Evolutionary conservation across 2,113 vertebrate species (phyloP), one percentile per base, ranked within the genome.

Genomic region (Onychorhynchus coronatus): DNA sequence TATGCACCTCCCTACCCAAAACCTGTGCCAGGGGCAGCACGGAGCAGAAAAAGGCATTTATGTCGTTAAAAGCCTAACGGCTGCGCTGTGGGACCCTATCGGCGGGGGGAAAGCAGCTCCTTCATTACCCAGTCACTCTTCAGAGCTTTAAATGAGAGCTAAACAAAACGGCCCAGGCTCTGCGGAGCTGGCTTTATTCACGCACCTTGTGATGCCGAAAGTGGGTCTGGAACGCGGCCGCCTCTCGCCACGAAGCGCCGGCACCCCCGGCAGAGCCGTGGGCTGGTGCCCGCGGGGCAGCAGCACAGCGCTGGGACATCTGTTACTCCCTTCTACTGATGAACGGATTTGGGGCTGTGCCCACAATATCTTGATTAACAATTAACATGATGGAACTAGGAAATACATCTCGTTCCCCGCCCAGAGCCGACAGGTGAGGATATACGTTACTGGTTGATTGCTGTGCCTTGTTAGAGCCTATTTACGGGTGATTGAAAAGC

Each of bases 61-160:
- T 84, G 79, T 50, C 2, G 0, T 39, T 84, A 41, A 91, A 85
- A 93, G 86, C 53, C 86, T 41, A 73, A 88, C 7, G 8, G 78
- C n/a, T 12, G 50, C 55, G 0, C 81, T 37, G 85, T 93, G 82
- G 95, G 93, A 56, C 71, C 89, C 5, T 2, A 0, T 6, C 71
- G 15, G 87, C 28, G 3, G 78, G 93, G 65, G 87, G 65, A 93
- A 49, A 42, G 53, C 91, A 82, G 75, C 85, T 78, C 91, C 89
- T 20, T 96, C 93, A 85, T 96, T 96, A 91, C 91, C 78, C 91
- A 83, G 91, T 86, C 85, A 50, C 79, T 90, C 80, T 88, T 31
- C 55, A 66, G 89, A 90, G 82, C 75, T 83, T 89, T 79, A 53
- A 88, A 85, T 70, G 63, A 68, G 85, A 56, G 52, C 85, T 73